Base-by-base conservation (phyloP, 2,797 vertebrate species). In the Botia almorhae region DNA sequence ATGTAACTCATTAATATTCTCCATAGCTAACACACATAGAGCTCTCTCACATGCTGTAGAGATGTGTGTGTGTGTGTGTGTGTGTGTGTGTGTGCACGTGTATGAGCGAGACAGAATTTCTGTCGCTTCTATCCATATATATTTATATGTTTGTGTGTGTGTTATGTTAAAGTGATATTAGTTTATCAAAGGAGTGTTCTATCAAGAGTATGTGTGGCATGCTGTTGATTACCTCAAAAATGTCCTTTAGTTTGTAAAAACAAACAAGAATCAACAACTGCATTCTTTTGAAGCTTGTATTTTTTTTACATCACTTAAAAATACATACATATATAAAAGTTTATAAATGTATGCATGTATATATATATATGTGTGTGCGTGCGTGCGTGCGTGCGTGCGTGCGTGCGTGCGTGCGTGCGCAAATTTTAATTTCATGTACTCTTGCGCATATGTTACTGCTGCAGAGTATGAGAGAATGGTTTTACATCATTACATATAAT, bases 1-100 rank as follows among this genome's bases (percentile, higher is more conserved):
- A 88, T 86, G 85, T 80, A 80, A 79, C 82, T 84, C 82, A 78
- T 84, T 84, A 83, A 84, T 85, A 83, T 86, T 70, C 81, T 80
- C 17, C 50, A 69, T 70, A 19, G 74, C 46, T 77, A 80, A 77
- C 10, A 53, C 67, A 80, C 63, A 84, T 56, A 84, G 65, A 26
- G 46, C 33, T 73, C 58, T 71, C 60, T 83, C 69, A 82, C 64
- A 76, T 79, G 48, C 36, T 7, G 2, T 16, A 65, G 61, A 65
- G 64, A 53, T 58, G 53, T 69, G 33, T 63, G 33, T 21, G 39
- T 26, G 64, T 70, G 43, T 29, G 72, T 26, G 23, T 26, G 60
- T 58, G 53, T 69, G 33, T 63, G 33, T 21, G 39, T 26, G 64
- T 70, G 43, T 29, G 72, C n/a, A n/a, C n/a, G n/a, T 26, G 23